Percentiles rank a stretch among this genome's conserved stretches.
These are phyloP conservation scores for Acridotheres tristis DNA, from an alignment of 2,797 vertebrate genomes.

Conservation along the genomic window DNA sequence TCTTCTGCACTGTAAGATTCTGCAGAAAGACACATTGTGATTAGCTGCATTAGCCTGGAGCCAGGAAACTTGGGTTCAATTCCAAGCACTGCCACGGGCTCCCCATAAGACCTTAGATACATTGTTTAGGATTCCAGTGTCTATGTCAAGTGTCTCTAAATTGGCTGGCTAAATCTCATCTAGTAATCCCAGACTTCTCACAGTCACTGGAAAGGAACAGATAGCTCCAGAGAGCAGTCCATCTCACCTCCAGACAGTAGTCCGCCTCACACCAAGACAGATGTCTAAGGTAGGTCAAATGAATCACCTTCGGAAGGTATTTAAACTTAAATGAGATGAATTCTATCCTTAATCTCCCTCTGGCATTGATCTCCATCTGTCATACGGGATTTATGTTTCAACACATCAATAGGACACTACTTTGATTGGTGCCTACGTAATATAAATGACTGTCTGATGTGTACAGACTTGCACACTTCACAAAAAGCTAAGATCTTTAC, in stretches of 20 bases:
- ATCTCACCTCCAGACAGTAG: neutral
- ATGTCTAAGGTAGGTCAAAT: conserved; percentile 22
- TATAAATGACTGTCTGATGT: neutral
- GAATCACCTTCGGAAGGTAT: conserved; percentile 49
- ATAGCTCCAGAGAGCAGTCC: neutral
- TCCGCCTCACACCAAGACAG: neutral
- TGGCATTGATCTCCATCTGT: conserved; percentile 35
- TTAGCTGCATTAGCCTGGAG: neutral
- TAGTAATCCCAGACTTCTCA: neutral
- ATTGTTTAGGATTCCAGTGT: neutral
- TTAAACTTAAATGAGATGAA: conserved; percentile 51
- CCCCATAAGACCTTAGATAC: neutral
- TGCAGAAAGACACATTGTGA: neutral
- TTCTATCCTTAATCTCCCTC: conserved; percentile 28
- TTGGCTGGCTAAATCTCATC: neutral
- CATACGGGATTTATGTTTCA: neutral
- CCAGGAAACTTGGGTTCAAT: neutral
- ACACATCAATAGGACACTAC: neutral
- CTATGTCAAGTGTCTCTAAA: neutral
- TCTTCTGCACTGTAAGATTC: neutral
- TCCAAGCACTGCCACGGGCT: neutral
- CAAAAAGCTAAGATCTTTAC: neutral
- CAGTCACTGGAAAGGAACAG: neutral
- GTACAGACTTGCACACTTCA: neutral
- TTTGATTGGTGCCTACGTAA: neutral